Evolutionary conservation across 2,113 vertebrate genomes (phyloP), one percentile per base, ranked within the genome.

Genomic region (Chaetops frenatus): DNA sequence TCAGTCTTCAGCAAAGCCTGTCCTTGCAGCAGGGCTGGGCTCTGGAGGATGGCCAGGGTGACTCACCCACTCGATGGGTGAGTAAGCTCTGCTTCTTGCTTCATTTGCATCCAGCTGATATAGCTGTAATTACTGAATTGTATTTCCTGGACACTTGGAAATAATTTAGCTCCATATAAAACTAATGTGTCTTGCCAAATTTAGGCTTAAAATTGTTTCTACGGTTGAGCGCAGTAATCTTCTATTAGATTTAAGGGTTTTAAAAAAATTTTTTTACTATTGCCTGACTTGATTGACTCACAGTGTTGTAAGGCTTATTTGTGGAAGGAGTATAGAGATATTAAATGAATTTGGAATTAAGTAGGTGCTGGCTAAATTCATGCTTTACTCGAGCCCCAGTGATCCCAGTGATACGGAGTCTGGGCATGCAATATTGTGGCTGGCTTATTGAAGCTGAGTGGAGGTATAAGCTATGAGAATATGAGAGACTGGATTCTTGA

Each of bases 131-230:
- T 81, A 78, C 86, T 78, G 86, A 93, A 86, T 47, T 86, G 80
- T 78, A 45, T 95, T 94, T 96, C 92, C 88, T 94, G 90, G 95
- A 93, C 90, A 79, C 82, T 96, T 97, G 90, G 80, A 94, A 94
- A 76, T 81, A 88, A 94, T 96, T 96, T 96, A 95, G 82, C 57
- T 92, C 23, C 10, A 23, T 88, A 66, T 90, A 95, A 94, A 94
- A 94, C 60, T 88, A 92, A 92, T 54, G 80, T 23, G 15, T 96
- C 89, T 91, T 94, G 92, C 95, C 92, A 96, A 94, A 93, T 93
- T 90, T 79, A 86, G 88, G 82, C 90, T 97, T 88, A 78, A 90
- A 93, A 84, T 88, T 86, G 42, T 95, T 93, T 86, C 92, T 90
- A 45, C 2, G 40, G 90, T 95, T 94, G 82, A 87, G 53, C 90